Evolutionary conservation across 2,797 vertebrate species (phyloP), one percentile per base, ranked within the genome.

Genomic region (Crenichthys baileyi): DNA sequence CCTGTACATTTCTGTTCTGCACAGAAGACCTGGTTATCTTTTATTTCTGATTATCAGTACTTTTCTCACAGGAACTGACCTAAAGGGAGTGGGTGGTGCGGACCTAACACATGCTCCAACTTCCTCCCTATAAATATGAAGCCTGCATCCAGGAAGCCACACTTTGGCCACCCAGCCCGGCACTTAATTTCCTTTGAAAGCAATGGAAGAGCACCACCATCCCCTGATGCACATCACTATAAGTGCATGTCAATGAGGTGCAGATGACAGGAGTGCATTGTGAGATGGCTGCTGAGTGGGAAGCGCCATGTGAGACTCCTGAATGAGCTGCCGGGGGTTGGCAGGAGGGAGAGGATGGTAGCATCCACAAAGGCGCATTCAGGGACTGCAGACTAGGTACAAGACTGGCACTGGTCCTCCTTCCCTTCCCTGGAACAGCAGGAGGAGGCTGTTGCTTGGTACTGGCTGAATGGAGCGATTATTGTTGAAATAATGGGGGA

Each of bases 211-310:
- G 82, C 89, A 81, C 81, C 51, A 79, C 84, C 85, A 86, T 88
- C 90, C 83, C 91, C 90, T 76, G 79, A 81, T 89, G 85, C 85
- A 76, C 88, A 88, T 90, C 86, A 87, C 93, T 91, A 88, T 88
- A 90, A 93, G 81, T 76, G 96, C 94, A 96, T 96, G 93, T 94
- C 94, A 95, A 96, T 96, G 94, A 95, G 92, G 90, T 90, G 90
- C 91, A 83, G 74, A 87, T 95, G 95, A 96, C 94, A 95, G 95
- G 88, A 90, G 65, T 74, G 53, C 93, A 93, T 95, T 96, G 95
- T 96, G 82, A 92, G 90, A 90, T 80, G 83, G 87, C 81, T 65
- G 77, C 83, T 75, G 89, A 92, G 92, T 93, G 93, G 88, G 93
- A 70, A 85, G 90, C 85, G 90, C 92, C 92, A 95, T 93, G 92